Base-by-base conservation (phyloP, 1,140 invertebrate genomes). In the Halictus rubicundus region DNA sequence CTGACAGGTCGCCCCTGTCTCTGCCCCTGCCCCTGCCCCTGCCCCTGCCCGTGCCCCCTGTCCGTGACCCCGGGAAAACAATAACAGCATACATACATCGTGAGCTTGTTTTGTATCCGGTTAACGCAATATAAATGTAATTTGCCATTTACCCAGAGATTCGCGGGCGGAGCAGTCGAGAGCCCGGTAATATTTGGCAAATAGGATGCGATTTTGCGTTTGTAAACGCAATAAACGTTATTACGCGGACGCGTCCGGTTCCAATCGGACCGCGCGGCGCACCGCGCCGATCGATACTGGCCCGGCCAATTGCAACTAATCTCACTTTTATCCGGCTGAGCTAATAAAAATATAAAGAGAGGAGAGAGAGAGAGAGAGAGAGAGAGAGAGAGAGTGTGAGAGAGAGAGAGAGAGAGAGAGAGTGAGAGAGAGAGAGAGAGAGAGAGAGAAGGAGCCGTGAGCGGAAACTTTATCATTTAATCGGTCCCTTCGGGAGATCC, bases 111-210 rank as follows among this genome's bases (percentile, higher is more conserved):
- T 21, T 23, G 54, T 49, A 49, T 37, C 54, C n/a, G 52, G 25
- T 74, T 75, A 66, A 57, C 49, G 72, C 32, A 25, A 77, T 70
- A 77, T 37, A 70, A 69, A 76, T 19, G 65, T 60, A 68, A 76
- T 76, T 60, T 32, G 65, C 61, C 74, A 32, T 68, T 76, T 68
- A 59, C 25, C 10, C 10, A 9, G 37, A 46, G 49, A 6, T 68
- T 6, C 39, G n/a, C 19, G 14, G 57, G 23, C 7, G 32, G 59
- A 10, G 57, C 10, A 6, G 25, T 1, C 0, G 21, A 14, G 37
- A 2, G 14, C 10, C 27, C 23, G 42, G 16, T 63, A 46, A 63
- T 73, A 23, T 21, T 19, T 19, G 59, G 39, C 23, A 66, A 66
- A 66, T 66, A 66, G 4, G 21, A 61, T 49, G 37, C 42, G 42